Evolutionary conservation across 2,888 invertebrate species (phyloP).

Genomic region (Ophion ventricosus): DNA sequence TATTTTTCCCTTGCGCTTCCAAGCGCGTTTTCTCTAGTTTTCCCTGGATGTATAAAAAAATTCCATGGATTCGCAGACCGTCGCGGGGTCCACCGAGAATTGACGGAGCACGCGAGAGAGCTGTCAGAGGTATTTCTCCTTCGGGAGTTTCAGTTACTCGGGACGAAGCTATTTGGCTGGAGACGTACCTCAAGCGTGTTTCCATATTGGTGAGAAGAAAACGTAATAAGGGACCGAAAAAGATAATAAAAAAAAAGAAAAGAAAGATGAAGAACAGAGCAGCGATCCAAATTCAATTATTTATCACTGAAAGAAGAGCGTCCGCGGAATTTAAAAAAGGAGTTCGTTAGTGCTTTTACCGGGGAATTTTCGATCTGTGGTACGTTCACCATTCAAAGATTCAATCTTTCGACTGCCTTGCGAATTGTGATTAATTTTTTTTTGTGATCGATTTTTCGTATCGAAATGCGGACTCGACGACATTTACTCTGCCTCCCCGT

Average conservation of each 20-base stretch:
- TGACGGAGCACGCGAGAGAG: constrained; percentile 21
- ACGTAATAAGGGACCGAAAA: constrained; percentile 1
- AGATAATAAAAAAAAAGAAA: constrained; percentile 15
- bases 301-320: not conserved
- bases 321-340: constrained; percentile 10
- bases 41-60: constrained; percentile 52
- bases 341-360: too few species aligned
- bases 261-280: constrained; percentile 9
- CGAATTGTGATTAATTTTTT: constrained; percentile 50
- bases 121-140: constrained; percentile 50
- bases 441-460: constrained; percentile 32
- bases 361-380: constrained; percentile 24
- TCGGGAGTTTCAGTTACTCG: constrained; percentile 46
- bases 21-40: constrained; percentile 27
- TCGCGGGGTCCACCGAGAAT: constrained; percentile 29
- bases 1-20: constrained; percentile 30
- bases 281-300: constrained; percentile 26
- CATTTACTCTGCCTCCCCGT: constrained; percentile 21
- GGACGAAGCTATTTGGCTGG: constrained; percentile 38
- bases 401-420: constrained; percentile 26
- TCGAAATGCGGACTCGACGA: constrained; percentile 28
- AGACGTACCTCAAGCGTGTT: not conserved
- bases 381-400: constrained; percentile 19
- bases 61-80: constrained; percentile 64
- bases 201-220: constrained; percentile 37